These are phyloP conservation scores for Ramphastos sulfuratus DNA, from an alignment of 2,113 vertebrate species.

Conservation along the genomic window DNA sequence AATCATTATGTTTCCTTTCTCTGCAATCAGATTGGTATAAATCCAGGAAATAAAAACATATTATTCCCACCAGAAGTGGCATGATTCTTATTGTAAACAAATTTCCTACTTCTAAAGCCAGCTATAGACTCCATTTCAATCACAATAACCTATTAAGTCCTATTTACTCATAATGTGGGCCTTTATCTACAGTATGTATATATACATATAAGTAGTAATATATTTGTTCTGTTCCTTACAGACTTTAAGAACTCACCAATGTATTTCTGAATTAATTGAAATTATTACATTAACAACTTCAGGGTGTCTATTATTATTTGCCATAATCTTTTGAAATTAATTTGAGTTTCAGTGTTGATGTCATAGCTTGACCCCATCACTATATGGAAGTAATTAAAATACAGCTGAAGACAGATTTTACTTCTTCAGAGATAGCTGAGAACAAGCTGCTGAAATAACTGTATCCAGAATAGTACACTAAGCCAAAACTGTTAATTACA, in stretches of 20 bases:
- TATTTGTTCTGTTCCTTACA: background rate
- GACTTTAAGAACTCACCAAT: background rate
- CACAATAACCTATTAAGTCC: background rate
- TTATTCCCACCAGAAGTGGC: background rate
- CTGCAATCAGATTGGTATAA: background rate
- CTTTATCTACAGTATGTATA: background rate
- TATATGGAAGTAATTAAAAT: slow-evolving; percentile 36
- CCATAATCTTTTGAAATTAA: background rate
- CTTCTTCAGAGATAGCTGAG: background rate
- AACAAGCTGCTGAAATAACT: background rate
- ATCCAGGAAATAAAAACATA: background rate
- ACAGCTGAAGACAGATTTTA: slow-evolving; percentile 35
- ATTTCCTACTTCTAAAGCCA: background rate
- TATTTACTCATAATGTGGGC: background rate
- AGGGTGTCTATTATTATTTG: background rate
- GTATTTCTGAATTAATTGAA: background rate
- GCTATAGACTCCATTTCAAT: background rate
- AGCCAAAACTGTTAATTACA: background rate
- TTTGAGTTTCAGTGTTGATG: background rate
- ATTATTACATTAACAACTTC: background rate
- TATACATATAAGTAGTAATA: background rate
- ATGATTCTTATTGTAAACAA: background rate
- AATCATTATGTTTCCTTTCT: background rate
- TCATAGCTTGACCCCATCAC: background rate
- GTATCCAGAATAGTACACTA: background rate